These are phyloP conservation scores for Xiphophorus maculatus DNA, from an alignment of 2,113 vertebrate genomes.

Conservation along the genomic window DNA sequence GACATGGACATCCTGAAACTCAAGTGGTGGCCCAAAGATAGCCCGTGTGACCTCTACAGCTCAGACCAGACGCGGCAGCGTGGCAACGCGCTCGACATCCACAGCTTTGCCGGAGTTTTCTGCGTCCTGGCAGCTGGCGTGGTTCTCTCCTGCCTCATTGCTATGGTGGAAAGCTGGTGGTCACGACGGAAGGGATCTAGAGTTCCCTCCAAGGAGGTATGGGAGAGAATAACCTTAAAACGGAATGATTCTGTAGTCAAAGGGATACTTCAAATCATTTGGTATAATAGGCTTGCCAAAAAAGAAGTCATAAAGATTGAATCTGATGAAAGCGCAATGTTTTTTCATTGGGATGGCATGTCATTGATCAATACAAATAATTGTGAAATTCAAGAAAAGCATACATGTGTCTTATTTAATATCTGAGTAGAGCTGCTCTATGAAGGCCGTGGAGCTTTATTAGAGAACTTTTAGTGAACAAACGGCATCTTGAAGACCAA, in stretches of 20 bases:
- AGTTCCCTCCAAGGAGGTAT: slow-evolving; percentile 98
- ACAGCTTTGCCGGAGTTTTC: slow-evolving; percentile 97
- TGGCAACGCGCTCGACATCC: slow-evolving; percentile 94
- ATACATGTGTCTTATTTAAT: not conserved
- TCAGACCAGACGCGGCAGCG: slow-evolving; percentile 89
- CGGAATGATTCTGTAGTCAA: not conserved
- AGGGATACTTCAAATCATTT: not conserved
- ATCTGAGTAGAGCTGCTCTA: too few species aligned
- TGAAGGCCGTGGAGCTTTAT: not conserved
- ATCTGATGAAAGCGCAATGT: not conserved
- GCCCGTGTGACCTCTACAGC: slow-evolving; percentile 94
- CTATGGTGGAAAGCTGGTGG: slow-evolving; percentile 99
- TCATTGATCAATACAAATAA: not conserved
- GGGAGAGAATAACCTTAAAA: slow-evolving; percentile 6
- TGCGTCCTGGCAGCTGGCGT: slow-evolving; percentile 96
- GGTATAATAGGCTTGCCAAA: not conserved
- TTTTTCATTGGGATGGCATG: not conserved
- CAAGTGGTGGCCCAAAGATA: slow-evolving; percentile 97
- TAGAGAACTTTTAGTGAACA: not conserved
- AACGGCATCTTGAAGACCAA: not conserved
- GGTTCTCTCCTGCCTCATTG: slow-evolving; percentile 97
- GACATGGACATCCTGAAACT: slow-evolving; percentile 97
- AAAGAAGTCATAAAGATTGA: not conserved
- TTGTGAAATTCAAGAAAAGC: not conserved
- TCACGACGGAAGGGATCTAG: slow-evolving; percentile 94